phyloP scores from a whole-genome alignment of 2,113 vertebrate species.

The Australoheros scitulus region DNA sequence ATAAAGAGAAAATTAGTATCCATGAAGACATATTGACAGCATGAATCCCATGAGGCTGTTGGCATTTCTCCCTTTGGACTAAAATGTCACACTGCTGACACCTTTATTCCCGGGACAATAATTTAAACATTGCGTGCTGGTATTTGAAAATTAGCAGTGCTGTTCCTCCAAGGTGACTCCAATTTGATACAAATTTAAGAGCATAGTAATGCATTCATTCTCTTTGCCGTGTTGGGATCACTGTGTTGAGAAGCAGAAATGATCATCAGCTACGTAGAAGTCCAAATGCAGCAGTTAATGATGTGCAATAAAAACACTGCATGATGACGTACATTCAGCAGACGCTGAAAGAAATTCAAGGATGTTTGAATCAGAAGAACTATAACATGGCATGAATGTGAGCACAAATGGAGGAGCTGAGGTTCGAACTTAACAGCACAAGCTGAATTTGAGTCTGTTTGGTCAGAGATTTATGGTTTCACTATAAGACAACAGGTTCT shows the following conservation, averaged over 20 bases:
- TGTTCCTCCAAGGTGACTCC: neutral
- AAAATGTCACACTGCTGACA: no score
- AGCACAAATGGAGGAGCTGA: neutral
- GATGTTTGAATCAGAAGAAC: neutral
- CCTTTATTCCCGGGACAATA: no score
- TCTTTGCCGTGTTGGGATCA: neutral
- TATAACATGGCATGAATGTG: neutral
- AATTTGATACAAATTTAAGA: neutral
- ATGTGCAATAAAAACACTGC: neutral
- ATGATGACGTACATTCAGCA: neutral
- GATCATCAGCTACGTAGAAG: fast-evolving
- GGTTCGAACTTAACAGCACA: constrained; percentile 30
- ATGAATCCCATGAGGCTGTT: neutral
- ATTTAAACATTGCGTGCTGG: neutral
- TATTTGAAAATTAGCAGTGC: neutral
- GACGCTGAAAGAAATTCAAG: neutral
- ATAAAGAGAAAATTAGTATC: neutral
- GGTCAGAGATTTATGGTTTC: neutral
- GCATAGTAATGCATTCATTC: neutral
- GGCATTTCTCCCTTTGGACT: no score
- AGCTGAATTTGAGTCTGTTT: neutral
- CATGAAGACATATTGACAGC: fast-evolving
- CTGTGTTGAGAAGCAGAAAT: neutral
- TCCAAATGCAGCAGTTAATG: neutral
- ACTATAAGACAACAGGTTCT: constrained; percentile 53